Evolutionary conservation across 2,888 invertebrate genomes (phyloP).

Genomic region (Eudemis profundana): DNA sequence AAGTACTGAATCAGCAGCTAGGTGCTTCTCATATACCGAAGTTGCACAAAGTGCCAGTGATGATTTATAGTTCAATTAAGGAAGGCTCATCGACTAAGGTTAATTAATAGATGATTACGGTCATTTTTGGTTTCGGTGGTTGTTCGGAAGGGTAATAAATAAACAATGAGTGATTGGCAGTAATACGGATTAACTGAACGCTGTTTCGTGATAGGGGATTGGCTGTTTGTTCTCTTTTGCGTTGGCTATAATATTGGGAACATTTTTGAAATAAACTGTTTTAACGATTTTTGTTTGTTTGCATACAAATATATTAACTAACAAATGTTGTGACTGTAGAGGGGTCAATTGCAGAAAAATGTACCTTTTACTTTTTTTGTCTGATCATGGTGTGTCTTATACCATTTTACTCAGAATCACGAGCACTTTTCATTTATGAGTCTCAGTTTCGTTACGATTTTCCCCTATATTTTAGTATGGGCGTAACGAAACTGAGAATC

Average conservation of each 20-base stretch:
- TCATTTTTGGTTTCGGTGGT: conserved; percentile 43
- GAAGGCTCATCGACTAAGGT: conserved; percentile 67
- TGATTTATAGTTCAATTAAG: conserved; percentile 82
- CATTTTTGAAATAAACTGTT: neutral
- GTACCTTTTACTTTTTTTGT: no score
- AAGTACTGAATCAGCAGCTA: conserved; percentile 79
- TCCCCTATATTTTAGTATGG: no score
- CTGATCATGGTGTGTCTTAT: no score
- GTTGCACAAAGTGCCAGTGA: conserved; percentile 63
- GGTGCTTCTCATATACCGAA: conserved; percentile 71
- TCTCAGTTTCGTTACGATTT: no score
- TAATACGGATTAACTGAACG: conserved; percentile 37
- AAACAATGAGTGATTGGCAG: conserved; percentile 42
- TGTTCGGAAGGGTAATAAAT: conserved; percentile 38
- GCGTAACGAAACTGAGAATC: no score
- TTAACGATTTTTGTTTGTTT: neutral
- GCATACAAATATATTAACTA: neutral
- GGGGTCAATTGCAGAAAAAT: neutral
- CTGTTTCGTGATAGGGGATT: conserved; percentile 34
- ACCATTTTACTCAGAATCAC: no score
- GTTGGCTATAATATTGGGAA: conserved; percentile 10
- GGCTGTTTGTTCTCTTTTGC: conserved; percentile 17
- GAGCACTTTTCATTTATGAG: no score
- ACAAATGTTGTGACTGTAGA: no score
- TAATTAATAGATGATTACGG: conserved; percentile 55